Percentiles rank a stretch among this genome's conserved stretches.
These are phyloP conservation scores for Cactoblastis cactorum DNA, from an alignment of 2,888 invertebrate genomes.

Conservation along the genomic window DNA sequence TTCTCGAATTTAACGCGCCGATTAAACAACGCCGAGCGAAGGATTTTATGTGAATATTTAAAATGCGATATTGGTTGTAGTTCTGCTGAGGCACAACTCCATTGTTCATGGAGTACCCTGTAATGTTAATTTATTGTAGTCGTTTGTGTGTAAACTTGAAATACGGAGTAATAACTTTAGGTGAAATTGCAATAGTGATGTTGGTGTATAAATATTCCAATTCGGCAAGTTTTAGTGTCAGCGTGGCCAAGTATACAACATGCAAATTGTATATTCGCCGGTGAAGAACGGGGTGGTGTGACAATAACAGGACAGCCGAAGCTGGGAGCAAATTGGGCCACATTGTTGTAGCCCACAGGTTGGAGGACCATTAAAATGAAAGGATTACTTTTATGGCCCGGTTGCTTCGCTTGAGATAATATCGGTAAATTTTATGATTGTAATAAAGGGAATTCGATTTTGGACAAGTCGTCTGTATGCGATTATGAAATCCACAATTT, in stretches of 20 bases:
- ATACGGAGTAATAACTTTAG: slow-evolving; percentile 28
- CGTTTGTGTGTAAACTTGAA: slow-evolving; percentile 15
- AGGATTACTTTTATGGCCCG: slow-evolving; percentile 74
- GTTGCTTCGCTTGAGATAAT: slow-evolving; percentile 74
- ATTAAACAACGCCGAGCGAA: slow-evolving; percentile 72
- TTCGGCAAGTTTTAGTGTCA: slow-evolving; percentile 12
- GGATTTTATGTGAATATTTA: slow-evolving; percentile 76
- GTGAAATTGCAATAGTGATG: slow-evolving; percentile 11
- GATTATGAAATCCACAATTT: slow-evolving; percentile 58
- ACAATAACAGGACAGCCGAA: slow-evolving; percentile 34
- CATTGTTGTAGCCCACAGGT: slow-evolving; percentile 72
- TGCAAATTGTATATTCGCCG: slow-evolving; percentile 36
- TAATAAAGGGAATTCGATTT: slow-evolving; percentile 76
- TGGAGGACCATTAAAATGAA: slow-evolving; percentile 72
- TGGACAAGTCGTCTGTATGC: slow-evolving; percentile 68
- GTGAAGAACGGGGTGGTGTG: slow-evolving; percentile 35
- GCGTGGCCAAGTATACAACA: slow-evolving; percentile 22
- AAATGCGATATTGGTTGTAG: slow-evolving; percentile 75
- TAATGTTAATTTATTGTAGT: slow-evolving; percentile 38
- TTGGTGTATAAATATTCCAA: slow-evolving; percentile 11
- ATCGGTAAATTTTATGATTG: slow-evolving; percentile 74
- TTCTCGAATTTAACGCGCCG: slow-evolving; percentile 76
- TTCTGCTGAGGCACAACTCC: slow-evolving; percentile 52
- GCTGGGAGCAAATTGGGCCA: slow-evolving; percentile 52
- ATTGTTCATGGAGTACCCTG: slow-evolving; percentile 50